Conservation (phyloP, 2,113 vertebrate genomes). For the Apodemus sylvaticus region DNA sequence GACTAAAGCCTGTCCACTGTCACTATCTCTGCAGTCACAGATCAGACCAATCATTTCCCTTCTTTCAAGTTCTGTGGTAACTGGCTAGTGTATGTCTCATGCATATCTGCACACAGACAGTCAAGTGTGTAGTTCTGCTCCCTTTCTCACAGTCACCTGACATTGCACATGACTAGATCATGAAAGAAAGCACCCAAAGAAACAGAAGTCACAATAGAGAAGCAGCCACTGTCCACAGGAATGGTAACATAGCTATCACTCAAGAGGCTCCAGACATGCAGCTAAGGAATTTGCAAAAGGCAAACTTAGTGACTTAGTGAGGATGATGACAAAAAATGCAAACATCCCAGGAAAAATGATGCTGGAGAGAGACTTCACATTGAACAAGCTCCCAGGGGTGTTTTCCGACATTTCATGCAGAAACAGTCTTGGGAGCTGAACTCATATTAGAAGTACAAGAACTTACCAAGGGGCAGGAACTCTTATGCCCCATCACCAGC, state of each 20-base stretch:
- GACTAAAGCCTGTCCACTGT: not conserved
- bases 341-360: not conserved
- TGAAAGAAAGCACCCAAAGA: not conserved
- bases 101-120: not conserved
- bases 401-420: not conserved
- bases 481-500: rapidly evolving
- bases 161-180: not conserved
- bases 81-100: not conserved
- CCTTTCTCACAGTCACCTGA: not conserved
- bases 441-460: too few relatives aligned
- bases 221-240: not conserved
- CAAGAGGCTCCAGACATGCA: not conserved
- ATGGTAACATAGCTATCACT: not conserved
- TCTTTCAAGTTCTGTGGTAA: not conserved
- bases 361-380: not conserved
- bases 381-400: not conserved
- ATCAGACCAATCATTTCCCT: not conserved
- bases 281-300: not conserved
- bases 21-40: not conserved
- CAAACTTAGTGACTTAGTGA: not conserved
- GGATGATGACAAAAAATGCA: not conserved
- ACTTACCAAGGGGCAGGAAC: not conserved
- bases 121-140: not conserved
- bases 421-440: not conserved
- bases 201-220: not conserved